phyloP scores from a whole-genome alignment of 2,113 vertebrate species.

The Muntiacus reevesi region DNA sequence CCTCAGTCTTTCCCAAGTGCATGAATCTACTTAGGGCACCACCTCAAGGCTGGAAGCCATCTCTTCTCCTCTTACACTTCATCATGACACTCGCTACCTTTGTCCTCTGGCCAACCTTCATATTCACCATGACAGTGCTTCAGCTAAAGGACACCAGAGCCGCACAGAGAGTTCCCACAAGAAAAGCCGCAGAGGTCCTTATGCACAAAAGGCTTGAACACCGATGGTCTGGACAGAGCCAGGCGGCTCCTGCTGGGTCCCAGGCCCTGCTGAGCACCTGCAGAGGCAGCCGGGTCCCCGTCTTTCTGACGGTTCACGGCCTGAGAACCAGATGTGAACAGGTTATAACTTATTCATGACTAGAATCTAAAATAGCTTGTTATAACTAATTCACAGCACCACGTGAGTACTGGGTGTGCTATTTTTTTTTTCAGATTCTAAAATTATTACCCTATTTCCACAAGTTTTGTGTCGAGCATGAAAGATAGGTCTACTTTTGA shows the following conservation, averaged over 20 bases:
- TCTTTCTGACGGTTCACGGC: fast-evolving
- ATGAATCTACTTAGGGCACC: not conserved
- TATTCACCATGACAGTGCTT: not conserved
- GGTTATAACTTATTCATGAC: conserved; percentile 8
- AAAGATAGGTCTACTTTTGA: not conserved
- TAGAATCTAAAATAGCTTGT: not conserved
- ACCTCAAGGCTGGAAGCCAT: not conserved
- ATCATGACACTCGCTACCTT: not conserved
- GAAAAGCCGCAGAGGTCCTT: not conserved
- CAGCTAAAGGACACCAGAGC: not conserved
- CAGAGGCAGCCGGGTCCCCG: fast-evolving
- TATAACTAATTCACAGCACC: not conserved
- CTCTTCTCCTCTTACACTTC: not conserved
- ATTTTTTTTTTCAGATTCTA: not conserved
- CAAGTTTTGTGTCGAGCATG: not conserved
- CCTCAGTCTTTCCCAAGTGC: not conserved
- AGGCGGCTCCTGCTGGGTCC: fast-evolving
- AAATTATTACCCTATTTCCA: not conserved
- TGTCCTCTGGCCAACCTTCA: not conserved
- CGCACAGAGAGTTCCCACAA: not conserved
- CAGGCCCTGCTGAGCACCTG: not conserved
- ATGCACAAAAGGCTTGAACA: not conserved
- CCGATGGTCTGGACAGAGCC: fast-evolving
- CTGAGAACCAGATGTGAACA: not conserved
- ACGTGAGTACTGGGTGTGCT: not conserved